Evolutionary conservation across 2,888 invertebrate species (phyloP).

Genomic region (Chaetogeoica ovagalla): DNA sequence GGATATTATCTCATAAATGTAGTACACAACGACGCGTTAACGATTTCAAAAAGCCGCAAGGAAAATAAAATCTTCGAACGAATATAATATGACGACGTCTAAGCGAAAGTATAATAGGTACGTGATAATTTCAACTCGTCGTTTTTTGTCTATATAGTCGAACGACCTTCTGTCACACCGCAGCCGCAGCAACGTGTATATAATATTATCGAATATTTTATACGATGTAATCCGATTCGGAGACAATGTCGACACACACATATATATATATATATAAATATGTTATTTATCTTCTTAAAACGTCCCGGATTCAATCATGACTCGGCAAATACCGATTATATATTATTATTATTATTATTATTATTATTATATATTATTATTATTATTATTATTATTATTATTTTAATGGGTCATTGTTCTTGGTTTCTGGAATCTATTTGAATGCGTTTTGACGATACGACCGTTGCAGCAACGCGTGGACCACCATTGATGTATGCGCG

Average conservation of each 20-base stretch:
- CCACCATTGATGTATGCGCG: background rate
- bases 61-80: no score
- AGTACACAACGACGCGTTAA: no score
- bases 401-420: slow-evolving; percentile 48
- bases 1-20: no score
- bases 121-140: slow-evolving; percentile 31
- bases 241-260: slow-evolving; percentile 21
- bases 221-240: slow-evolving; percentile 9
- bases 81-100: no score
- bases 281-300: slow-evolving; percentile 22
- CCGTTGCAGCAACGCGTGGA: background rate
- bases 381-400: no score
- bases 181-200: background rate
- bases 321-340: slow-evolving; percentile 15
- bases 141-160: slow-evolving; percentile 1
- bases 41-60: no score
- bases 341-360: no score
- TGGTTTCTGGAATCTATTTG: background rate
- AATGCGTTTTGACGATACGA: slow-evolving; percentile 33
- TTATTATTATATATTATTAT: background rate
- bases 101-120: slow-evolving; percentile 26
- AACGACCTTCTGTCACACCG: slow-evolving; percentile 4
- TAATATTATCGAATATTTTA: background rate
- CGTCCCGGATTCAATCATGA: slow-evolving; percentile 38
- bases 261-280: background rate